Base-by-base conservation (phyloP, 2,888 invertebrate species). In the Hyposoter didymator region DNA sequence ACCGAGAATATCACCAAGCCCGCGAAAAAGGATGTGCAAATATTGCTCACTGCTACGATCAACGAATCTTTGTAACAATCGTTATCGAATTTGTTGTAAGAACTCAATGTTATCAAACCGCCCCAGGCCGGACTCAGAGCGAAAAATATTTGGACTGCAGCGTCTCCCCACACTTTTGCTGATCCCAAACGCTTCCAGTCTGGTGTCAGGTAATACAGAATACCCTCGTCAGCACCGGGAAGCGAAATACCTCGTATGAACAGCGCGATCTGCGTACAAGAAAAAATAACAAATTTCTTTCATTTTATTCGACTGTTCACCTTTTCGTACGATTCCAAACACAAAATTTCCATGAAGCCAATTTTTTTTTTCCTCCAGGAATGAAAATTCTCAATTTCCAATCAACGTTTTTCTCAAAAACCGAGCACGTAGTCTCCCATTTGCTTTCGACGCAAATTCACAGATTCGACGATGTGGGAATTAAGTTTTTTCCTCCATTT, bases 51-150 rank as follows among this genome's bases (percentile, higher is more conserved):
- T 0, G 97, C 96, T 14, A 97, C 97, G 85, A 97, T 96, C 83
- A 97, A 93, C 0, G 97, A 96, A 93, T 97, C 97, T 91, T 96
- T 96, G 94, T 97, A 97, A 90, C 97, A 97, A 91, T 98, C 97
- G 93, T 97, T 98, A 82, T 96, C 95, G 93, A 98, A 98, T 91
- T 97, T 96, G 94, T 97, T 98, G 93, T 98, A 98, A 22, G 97
- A 97, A 73, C 97, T 97, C 79, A 98, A 95, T 0, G 97, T 98
- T 78, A 98, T 97, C 17, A 98, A 95, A 55, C 98, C 98, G 74
- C 98, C 98, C 97, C 98, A 97, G 75, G 97, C 97, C 4, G 97
- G 97, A 90, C 97, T 97, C 35, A 98, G 94, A 0, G 98, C 97
- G 93, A 97, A 98, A 94, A 98, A 98, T 91, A 98, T 97, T 94